phyloP scores from a whole-genome alignment of 2,797 vertebrate genomes.

The Hemibagrus guttatus region DNA sequence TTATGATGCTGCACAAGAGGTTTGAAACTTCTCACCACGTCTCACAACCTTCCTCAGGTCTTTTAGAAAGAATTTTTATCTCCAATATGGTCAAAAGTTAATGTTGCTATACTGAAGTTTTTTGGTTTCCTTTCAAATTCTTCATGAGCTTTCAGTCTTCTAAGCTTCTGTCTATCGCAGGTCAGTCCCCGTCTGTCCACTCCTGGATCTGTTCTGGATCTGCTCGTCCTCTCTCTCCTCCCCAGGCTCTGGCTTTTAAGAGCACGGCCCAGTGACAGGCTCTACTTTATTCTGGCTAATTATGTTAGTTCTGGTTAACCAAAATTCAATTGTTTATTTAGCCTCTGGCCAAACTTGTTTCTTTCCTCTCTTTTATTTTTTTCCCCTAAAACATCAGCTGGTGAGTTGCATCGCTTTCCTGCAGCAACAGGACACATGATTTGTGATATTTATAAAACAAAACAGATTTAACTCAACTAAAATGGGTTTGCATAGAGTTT shows the following conservation, averaged over 20 bases:
- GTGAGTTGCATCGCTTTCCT: slow-evolving; percentile 64
- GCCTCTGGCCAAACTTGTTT: slow-evolving; percentile 77
- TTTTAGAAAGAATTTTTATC: neutral
- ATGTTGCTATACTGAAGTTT: neutral
- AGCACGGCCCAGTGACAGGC: slow-evolving; percentile 68
- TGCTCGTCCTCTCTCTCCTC: slow-evolving; percentile 19
- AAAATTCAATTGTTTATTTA: slow-evolving; percentile 87
- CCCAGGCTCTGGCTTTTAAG: slow-evolving; percentile 75
- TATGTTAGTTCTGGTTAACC: slow-evolving; percentile 82
- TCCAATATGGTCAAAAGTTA: neutral
- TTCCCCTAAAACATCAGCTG: slow-evolving; percentile 67
- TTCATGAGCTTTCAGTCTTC: neutral
- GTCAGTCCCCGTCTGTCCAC: neutral
- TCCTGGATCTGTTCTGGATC: slow-evolving; percentile 20
- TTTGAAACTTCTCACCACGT: neutral
- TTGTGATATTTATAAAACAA: neutral
- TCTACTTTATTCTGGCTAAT: slow-evolving; percentile 79
- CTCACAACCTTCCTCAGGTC: neutral
- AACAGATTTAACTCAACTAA: neutral
- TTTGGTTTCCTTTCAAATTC: neutral
- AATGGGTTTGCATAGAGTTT: neutral
- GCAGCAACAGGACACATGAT: neutral
- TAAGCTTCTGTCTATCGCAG: neutral
- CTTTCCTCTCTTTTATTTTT: slow-evolving; percentile 51
- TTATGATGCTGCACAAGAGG: neutral